phyloP scores from a whole-genome alignment of 2,797 vertebrate genomes.

The Ispidina picta region DNA sequence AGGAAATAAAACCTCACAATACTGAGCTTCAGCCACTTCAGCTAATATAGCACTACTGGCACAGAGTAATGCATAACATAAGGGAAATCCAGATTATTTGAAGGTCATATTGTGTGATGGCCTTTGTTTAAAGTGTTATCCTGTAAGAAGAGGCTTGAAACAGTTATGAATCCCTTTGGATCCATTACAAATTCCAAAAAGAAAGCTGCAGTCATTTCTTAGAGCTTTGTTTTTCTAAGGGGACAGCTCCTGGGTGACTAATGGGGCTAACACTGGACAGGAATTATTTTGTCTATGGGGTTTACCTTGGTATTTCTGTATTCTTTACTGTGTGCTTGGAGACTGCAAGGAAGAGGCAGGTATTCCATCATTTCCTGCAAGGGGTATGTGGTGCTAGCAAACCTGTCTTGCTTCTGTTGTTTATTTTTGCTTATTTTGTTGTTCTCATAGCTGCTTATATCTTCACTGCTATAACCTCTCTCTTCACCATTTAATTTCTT shows the following conservation, averaged over 20 bases:
- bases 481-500: background rate
- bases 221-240: background rate
- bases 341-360: background rate
- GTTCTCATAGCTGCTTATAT: fast-evolving
- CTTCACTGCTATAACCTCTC: background rate
- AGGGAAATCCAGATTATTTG: background rate
- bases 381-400: background rate
- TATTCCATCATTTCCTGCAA: background rate
- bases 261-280: background rate
- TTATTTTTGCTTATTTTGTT: background rate
- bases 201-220: background rate
- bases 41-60: background rate
- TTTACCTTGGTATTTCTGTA: background rate
- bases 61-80: background rate
- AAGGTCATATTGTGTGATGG: background rate
- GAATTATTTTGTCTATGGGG: background rate
- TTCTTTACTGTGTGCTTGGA: background rate
- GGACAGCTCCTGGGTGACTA: background rate
- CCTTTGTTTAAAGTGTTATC: background rate
- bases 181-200: background rate
- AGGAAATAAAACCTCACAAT: background rate
- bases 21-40: background rate
- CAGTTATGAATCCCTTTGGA: background rate
- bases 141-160: background rate
- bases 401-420: background rate